Base-by-base conservation (phyloP, 64 coral and sea anemone genomes). In the Cladopsammia gracilis region DNA sequence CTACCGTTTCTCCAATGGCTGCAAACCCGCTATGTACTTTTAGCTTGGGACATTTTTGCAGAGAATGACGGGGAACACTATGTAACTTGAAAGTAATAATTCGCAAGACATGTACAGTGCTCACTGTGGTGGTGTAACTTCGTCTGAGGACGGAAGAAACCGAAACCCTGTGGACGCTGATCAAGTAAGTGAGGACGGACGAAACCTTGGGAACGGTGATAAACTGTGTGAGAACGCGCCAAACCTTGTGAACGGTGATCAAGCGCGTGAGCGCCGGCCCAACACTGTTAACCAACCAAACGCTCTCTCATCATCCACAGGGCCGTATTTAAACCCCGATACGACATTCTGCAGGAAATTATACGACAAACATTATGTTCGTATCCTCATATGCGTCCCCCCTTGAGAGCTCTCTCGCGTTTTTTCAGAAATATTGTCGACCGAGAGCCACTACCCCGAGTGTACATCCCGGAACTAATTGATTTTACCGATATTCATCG, bases 401-500 rank as follows among this genome's bases (percentile, higher is more conserved):
- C 78, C 7, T 76, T 93, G 60, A 57, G 73, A 75, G 80, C 80
- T 62, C 61, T 86, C 51, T 86, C 72, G 24, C 58, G 59, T 15
- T 86, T 47, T 78, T 86, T 93, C 77, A 93, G 22, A 85, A 62
- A 65, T 72, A 76, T n/a, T 66, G 90, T 93, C 6, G 71, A 93
- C 60, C 74, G 58, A 61, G 22, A 84, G 34, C 51, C 90, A 25
- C 46, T 82, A 12, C 80, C 70, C 47, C 54, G 20, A 42, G 44
- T 92, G 10, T 92, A 92, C 70, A 25, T 92, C 12, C 79, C 79
- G 58, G 79, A 92, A 58, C 90, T 92, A 43, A 24, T 51, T 48
- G 45, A 76, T 57, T 44, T 93, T 22, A 75, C 59, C 12, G 90
- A 93, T 50, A 57, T 93, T 77, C 71, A 10, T 8, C 71, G 62